These are phyloP conservation scores for Proteles cristata DNA, from an alignment of 2,113 vertebrate genomes.

Conservation along the genomic window DNA sequence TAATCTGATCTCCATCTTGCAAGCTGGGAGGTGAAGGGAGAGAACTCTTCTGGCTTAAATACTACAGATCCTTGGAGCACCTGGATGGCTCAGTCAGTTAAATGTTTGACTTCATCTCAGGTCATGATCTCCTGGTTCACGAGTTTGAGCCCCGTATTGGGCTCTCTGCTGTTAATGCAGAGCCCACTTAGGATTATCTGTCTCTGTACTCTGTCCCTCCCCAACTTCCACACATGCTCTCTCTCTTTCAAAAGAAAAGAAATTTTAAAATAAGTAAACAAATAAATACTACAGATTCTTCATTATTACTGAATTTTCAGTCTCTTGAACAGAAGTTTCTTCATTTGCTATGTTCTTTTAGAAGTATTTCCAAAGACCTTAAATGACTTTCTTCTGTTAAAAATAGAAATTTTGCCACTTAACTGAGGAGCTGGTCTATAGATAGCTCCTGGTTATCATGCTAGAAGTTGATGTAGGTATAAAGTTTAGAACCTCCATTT, in stretches of 20 bases:
- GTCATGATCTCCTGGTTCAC: no score
- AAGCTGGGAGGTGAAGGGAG: background rate
- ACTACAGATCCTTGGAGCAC: background rate
- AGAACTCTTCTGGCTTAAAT: background rate
- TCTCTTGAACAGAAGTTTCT: background rate
- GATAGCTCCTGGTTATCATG: background rate
- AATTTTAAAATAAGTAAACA: no score
- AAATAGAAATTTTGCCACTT: background rate
- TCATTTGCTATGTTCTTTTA: background rate
- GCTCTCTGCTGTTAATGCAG: no score
- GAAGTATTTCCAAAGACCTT: background rate
- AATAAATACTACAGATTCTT: background rate
- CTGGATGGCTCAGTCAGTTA: no score
- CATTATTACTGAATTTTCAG: background rate
- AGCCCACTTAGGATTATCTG: no score
- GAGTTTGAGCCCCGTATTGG: no score
- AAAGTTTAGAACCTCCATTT: conserved; percentile 17
- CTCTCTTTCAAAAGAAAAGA: no score
- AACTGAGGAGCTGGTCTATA: background rate
- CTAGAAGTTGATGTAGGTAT: background rate
- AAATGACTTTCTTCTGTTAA: background rate
- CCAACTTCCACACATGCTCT: no score
- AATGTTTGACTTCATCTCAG: no score
- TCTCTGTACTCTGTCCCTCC: no score
- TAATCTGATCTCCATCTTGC: background rate